Evolutionary conservation across 2,888 invertebrate species (phyloP).

Genomic region (Cataglyphis cursor): DNA sequence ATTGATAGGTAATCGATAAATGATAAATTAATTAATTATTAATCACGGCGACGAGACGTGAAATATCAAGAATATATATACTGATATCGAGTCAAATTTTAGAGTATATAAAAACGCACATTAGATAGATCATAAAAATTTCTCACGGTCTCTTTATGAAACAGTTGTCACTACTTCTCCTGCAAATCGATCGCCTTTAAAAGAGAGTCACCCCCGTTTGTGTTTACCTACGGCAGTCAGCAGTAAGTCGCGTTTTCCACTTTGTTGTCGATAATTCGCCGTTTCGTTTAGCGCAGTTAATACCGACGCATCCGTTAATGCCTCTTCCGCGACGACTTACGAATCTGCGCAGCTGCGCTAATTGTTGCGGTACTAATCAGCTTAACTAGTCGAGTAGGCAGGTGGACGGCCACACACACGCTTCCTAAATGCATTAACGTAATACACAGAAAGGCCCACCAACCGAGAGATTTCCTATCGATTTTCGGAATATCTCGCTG

Average conservation of each 20-base stretch:
- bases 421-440: slow-evolving; percentile 56
- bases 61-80: background rate
- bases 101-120: background rate
- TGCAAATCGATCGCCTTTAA: background rate
- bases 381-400: slow-evolving; percentile 53
- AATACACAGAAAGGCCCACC: slow-evolving; percentile 25
- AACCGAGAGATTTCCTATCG: slow-evolving; percentile 48
- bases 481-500: slow-evolving; percentile 27
- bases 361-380: slow-evolving; percentile 56
- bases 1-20: slow-evolving; percentile 8
- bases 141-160: slow-evolving; percentile 13
- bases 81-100: background rate
- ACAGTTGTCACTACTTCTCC: slow-evolving; percentile 25
- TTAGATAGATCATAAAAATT: slow-evolving; percentile 9
- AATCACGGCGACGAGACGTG: background rate
- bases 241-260: slow-evolving; percentile 44
- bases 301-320: slow-evolving; percentile 38
- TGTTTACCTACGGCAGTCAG: background rate
- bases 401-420: slow-evolving; percentile 40
- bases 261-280: slow-evolving; percentile 49
- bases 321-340: slow-evolving; percentile 51
- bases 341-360: slow-evolving; percentile 55
- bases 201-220: slow-evolving; percentile 27
- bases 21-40: slow-evolving; percentile 11
- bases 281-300: slow-evolving; percentile 46